Conservation (phyloP, 2,113 vertebrate genomes). For the Aspiorhynchus laticeps region DNA sequence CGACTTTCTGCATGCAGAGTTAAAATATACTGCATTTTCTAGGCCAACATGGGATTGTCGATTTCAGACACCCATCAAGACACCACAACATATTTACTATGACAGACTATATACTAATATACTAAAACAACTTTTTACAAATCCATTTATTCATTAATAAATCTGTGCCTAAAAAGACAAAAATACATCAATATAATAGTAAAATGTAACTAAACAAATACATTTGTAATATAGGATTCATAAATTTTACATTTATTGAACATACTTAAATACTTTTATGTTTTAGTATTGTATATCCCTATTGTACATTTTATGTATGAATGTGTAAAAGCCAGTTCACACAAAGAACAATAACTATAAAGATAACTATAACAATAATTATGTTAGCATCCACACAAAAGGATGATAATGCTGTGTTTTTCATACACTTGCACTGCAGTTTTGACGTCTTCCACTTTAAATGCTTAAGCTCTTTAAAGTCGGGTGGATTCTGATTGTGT, state of each 20-base stretch:
- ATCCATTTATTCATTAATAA: not conserved
- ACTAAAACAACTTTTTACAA: too few relatives aligned
- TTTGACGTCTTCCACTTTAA: not conserved
- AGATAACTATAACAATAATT: not conserved
- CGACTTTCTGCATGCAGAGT: slow-evolving; percentile 18
- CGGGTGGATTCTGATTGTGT: not conserved
- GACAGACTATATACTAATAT: slow-evolving; percentile 20
- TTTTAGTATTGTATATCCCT: not conserved
- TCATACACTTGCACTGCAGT: not conserved
- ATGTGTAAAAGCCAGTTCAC: not conserved
- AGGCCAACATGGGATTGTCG: not conserved
- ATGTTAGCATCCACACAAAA: not conserved
- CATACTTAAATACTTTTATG: too few relatives aligned
- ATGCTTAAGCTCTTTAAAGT: not conserved
- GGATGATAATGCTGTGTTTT: not conserved
- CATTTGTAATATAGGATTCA: not conserved
- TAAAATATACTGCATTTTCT: not conserved
- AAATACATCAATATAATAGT: not conserved
- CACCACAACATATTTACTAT: not conserved
- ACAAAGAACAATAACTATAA: not conserved
- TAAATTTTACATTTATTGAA: too few relatives aligned
- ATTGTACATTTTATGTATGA: not conserved
- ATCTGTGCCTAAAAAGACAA: not conserved
- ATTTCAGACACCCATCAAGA: slow-evolving; percentile 24
- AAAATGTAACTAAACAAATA: not conserved